phyloP scores from a whole-genome alignment of 1,140 invertebrate genomes.

The Apis florea region DNA sequence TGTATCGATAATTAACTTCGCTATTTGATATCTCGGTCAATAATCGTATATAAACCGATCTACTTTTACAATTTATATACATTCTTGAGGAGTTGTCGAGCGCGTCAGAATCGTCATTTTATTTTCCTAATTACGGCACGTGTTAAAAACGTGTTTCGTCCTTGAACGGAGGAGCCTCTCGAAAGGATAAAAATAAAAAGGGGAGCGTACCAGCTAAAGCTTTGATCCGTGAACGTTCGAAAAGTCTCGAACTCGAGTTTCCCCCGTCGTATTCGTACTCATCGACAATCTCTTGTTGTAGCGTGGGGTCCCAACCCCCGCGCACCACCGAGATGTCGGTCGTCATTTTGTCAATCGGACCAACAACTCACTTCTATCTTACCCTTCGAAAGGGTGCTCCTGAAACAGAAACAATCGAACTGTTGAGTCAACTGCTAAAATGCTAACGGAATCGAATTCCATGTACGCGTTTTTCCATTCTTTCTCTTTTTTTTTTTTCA shows the following conservation, averaged over 20 bases:
- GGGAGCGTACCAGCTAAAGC: constrained; percentile 92
- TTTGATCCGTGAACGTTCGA: constrained; percentile 99
- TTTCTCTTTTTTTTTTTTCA: no score
- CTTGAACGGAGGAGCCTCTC: no score
- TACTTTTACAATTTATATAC: no score
- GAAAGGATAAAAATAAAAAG: background rate
- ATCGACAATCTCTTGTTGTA: constrained; percentile 94
- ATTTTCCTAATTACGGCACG: no score
- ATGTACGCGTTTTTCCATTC: no score
- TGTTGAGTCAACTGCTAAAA: background rate
- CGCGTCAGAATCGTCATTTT: no score
- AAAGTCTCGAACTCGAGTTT: constrained; percentile 98
- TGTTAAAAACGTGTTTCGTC: background rate
- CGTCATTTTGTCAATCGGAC: constrained; percentile 88
- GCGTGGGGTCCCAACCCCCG: constrained; percentile 90
- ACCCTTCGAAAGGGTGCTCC: constrained; percentile 74
- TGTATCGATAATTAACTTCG: no score
- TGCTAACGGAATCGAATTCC: no score
- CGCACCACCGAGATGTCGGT: constrained; percentile 98
- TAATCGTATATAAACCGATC: no score
- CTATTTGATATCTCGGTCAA: no score
- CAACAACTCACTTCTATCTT: constrained; percentile 72
- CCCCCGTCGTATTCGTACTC: constrained; percentile 99
- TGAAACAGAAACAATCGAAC: constrained; percentile 57
- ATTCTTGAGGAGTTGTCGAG: no score